Evolutionary conservation across 2,797 vertebrate species (phyloP), one percentile per base, ranked within the genome.

Genomic region (Setipinna tenuifilis): DNA sequence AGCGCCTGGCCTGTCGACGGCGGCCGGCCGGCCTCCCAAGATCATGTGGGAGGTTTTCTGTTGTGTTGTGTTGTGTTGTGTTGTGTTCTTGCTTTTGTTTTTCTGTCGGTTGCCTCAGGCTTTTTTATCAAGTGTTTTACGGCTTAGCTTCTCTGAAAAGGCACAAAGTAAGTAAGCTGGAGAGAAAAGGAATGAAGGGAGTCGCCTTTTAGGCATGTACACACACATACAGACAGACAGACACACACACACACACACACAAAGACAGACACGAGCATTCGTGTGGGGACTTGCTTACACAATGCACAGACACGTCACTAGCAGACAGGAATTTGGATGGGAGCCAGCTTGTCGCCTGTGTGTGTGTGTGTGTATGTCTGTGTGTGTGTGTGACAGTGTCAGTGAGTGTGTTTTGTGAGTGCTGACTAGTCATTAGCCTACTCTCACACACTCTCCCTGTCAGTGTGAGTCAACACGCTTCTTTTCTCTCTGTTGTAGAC

Each of bases 271-370:
- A 44, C 17, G 21, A 78, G 19, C 16, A 19, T 78, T 41, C 71
- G 0, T 78, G 71, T 44, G 44, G 31, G 6, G 31, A 44, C 71
- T 41, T 41, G 85, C 87, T 88, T 82, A 88, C 48, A 78, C 54
- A 48, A 68, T 23, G 83, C 84, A 81, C 62, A 46, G 65, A 80
- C 71, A 59, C 0, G 10, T 17, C 61, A 12, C 41, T 65, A 83
- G 78, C 82, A 83, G 21, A 61, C 59, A 85, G 48, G 58, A 83
- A 75, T 82, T 80, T 84, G 84, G 57, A 83, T 68, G 7, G 41
- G 86, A 85, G 88, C 83, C 83, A 41, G 57, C 54, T 28, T 85
- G 87, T 87, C 83, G 84, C 87, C 80, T 71, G 2, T 71, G 82
- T 10, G 85, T 86, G 62, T 82, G 31, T 35, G 23, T 19, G 28